A percentile compares a stretch with the other conserved stretches of the same genome.
Conservation (phyloP, 53 echinoderm and acorn worm species). For the Paracentrotus lividus region DNA sequence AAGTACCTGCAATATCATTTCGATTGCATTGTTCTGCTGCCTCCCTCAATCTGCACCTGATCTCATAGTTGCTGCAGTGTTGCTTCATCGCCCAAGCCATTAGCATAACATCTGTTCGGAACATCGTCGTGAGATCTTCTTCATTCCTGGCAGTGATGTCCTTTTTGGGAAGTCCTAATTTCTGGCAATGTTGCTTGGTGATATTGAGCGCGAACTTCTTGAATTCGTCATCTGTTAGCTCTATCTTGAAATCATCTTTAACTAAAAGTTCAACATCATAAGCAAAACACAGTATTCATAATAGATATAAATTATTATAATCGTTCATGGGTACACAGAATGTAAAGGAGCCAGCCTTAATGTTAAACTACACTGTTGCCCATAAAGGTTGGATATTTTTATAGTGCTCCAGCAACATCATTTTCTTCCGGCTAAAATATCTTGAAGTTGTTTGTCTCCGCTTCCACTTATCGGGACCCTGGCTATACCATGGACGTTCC, state of each 20-base stretch:
- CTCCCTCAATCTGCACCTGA: background rate
- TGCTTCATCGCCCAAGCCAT: background rate
- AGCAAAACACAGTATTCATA: too few species aligned
- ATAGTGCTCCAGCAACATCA: too few species aligned
- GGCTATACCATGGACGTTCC: too few species aligned
- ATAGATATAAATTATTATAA: too few species aligned
- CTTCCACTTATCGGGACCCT: too few species aligned
- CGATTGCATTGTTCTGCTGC: background rate
- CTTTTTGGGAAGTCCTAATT: background rate
- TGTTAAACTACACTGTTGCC: too few species aligned
- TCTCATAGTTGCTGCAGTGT: conserved; percentile 11
- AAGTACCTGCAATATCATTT: background rate
- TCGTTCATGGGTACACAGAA: too few species aligned
- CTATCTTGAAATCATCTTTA: background rate
- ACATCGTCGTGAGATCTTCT: background rate
- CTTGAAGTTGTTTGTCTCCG: too few species aligned
- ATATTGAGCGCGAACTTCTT: conserved; percentile 7
- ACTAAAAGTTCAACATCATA: background rate
- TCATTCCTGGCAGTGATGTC: background rate
- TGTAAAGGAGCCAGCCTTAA: too few species aligned
- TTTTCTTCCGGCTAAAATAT: too few species aligned
- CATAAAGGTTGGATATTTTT: too few species aligned
- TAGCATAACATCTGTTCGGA: background rate
- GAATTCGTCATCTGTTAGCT: background rate
- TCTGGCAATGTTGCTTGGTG: conserved; percentile 10